These are phyloP conservation scores for Phortica variegata DNA, from an alignment of 1,140 invertebrate species.

Conservation along the genomic window DNA sequence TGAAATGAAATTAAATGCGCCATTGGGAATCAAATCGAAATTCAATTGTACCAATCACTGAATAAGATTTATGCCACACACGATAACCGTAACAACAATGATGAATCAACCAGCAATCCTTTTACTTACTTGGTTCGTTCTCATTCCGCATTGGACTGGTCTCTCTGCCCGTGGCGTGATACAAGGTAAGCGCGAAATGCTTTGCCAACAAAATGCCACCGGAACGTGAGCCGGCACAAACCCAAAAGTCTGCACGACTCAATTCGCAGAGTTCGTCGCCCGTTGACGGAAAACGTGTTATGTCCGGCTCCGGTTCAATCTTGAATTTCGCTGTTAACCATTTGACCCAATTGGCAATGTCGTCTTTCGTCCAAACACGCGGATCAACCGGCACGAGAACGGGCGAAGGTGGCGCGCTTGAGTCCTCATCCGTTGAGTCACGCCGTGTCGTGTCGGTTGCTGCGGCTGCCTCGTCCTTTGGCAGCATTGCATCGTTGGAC, in stretches of 20 bases:
- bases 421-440: background rate
- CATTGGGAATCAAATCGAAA: too few relatives aligned
- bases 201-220: constrained; percentile 59
- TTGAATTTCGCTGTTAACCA: constrained; percentile 67
- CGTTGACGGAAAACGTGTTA: constrained; percentile 61
- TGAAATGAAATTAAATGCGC: too few relatives aligned
- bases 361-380: constrained; percentile 62
- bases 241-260: constrained; percentile 59
- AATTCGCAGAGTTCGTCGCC: constrained; percentile 64
- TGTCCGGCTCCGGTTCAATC: constrained; percentile 60
- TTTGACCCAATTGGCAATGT: constrained; percentile 67
- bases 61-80: constrained; percentile 38
- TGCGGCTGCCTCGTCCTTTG: background rate
- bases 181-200: constrained; percentile 59
- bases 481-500: background rate
- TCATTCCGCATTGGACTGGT: constrained; percentile 58
- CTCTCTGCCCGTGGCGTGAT: constrained; percentile 58
- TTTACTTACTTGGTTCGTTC: constrained; percentile 52
- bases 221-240: constrained; percentile 52
- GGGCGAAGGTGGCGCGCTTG: constrained; percentile 19
- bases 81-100: constrained; percentile 21
- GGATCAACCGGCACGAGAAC: constrained; percentile 62
- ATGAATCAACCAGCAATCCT: background rate
- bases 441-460: background rate
- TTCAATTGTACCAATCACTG: too few relatives aligned